Base-by-base conservation (phyloP, 2,797 vertebrate species). In the Poecilia velifera region DNA sequence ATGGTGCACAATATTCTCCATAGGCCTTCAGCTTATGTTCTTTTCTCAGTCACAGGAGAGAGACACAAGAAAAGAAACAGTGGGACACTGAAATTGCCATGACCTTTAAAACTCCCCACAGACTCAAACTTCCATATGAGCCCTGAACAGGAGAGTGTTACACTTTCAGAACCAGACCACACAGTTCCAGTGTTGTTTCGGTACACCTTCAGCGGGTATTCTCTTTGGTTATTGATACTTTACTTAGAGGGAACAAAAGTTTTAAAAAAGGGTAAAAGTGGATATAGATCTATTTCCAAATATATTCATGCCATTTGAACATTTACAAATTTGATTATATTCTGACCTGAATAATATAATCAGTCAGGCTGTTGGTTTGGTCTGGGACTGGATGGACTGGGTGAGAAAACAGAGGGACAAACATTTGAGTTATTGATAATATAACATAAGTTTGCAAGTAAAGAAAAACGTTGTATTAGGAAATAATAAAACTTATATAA, bases 51-150 rank as follows among this genome's bases (percentile, higher is more conserved):
- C 85, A 76, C 59, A 78, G 84, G 82, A 83, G 74, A 84, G 73
- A 74, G 84, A 86, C 78, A 83, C 74, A 76, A 45, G 83, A 83
- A 73, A 75, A 79, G 66, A 73, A 78, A 84, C 78, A 73, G 72
- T 59, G 73, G 49, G 73, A 57, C 78, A 87, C 76, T 46, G 82
- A 84, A 89, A 93, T 87, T 87, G 82, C 80, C 78, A 51, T 92
- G 91, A 96, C 94, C 95, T 95, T 95, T 95, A 92, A 87, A 93
- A 93, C 90, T 83, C 91, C 86, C 90, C 84, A 84, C 91, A 89
- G 88, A 92, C 89, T 85, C 88, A 84, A 66, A 78, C 84, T 87
- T 84, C 88, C 88, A 88, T 77, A 73, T 70, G 87, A 91, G 85
- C 76, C 78, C 74, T 87, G 57, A 18, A 80, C 84, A 91, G 83